Percentiles rank a stretch among this genome's conserved stretches.
These are phyloP conservation scores for Sylvilagus bachmani DNA, from an alignment of 2,113 vertebrate species.

Conservation along the genomic window DNA sequence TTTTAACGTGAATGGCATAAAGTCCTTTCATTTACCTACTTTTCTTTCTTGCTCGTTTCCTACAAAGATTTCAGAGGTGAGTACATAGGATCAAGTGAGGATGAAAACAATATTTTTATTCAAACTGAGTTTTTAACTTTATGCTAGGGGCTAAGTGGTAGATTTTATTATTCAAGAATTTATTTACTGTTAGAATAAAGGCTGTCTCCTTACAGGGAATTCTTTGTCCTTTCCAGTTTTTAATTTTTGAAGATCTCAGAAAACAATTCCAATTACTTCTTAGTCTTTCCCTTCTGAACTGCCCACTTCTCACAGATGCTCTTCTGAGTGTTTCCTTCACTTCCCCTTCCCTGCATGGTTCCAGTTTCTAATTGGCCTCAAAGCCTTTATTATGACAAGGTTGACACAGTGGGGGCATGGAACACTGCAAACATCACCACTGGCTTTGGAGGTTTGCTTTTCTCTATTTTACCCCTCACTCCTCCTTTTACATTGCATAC, in stretches of 20 bases:
- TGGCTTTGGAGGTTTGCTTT: background rate
- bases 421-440: background rate
- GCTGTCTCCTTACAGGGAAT: background rate
- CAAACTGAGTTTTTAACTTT: constrained; percentile 38
- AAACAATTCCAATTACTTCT: background rate
- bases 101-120: constrained; percentile 9
- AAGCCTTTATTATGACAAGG: background rate
- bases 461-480: background rate
- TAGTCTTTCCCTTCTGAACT: constrained; percentile 16
- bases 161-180: constrained; percentile 38
- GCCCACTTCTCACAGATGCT: background rate
- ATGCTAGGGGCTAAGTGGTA: background rate
- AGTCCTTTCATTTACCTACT: background rate
- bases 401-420: background rate
- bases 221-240: constrained; percentile 5
- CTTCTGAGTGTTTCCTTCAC: background rate
- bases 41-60: background rate
- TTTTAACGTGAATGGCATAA: background rate
- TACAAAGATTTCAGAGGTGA: background rate
- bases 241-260: constrained; percentile 29
- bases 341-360: background rate
- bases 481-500: background rate
- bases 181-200: constrained; percentile 35
- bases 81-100: background rate
- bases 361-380: background rate